Conservation (phyloP, 2,888 invertebrate species). For the Halocaridina rubra region DNA sequence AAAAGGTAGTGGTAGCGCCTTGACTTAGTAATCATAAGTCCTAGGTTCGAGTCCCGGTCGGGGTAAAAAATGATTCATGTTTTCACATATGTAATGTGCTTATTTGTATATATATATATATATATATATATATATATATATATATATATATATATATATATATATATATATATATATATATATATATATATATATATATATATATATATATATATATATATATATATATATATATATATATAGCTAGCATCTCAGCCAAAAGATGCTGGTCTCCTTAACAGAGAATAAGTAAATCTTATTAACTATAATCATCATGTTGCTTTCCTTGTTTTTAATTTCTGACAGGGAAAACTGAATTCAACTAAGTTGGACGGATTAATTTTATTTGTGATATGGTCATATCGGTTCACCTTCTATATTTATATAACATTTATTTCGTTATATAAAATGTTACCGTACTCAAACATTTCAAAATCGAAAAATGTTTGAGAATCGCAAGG, state of each 20-base stretch:
- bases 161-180: background rate
- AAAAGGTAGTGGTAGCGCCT: too few relatives aligned
- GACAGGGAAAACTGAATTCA: background rate
- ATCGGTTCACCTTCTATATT: too few relatives aligned
- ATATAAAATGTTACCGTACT: too few relatives aligned
- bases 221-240: background rate
- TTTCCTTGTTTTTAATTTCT: background rate
- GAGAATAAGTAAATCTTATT: too few relatives aligned
- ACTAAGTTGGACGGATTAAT: too few relatives aligned
- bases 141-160: background rate
- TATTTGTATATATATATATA: background rate
- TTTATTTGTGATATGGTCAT: too few relatives aligned
- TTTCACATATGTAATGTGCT: background rate
- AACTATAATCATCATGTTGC: too few relatives aligned
- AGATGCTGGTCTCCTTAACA: too few relatives aligned
- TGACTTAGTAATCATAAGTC: too few relatives aligned
- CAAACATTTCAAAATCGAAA: background rate
- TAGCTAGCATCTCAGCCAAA: background rate
- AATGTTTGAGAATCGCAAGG: background rate
- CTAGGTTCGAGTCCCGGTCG: too few relatives aligned
- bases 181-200: background rate
- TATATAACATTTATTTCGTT: too few relatives aligned
- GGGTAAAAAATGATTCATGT: background rate
- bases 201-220: background rate
- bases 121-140: background rate